Conservation (phyloP, 2,113 vertebrate genomes). For the Sterrhoptilus dennistouni region DNA sequence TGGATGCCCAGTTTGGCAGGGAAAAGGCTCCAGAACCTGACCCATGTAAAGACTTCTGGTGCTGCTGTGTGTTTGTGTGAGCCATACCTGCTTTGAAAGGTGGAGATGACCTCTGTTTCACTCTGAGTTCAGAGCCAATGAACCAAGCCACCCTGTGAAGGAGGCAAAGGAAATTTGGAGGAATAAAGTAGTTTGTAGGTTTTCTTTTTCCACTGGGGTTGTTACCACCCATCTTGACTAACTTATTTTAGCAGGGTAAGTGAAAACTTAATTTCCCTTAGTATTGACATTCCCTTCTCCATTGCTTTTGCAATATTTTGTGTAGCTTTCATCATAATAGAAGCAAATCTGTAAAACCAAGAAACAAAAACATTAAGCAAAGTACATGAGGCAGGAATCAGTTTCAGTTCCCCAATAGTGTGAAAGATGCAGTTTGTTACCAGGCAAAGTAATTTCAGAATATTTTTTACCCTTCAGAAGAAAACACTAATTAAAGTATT, state of each 20-base stretch:
- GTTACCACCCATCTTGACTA: neutral
- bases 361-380: neutral
- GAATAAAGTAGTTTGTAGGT: neutral
- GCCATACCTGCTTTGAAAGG: neutral
- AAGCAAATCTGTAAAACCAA: neutral
- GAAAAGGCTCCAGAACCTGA: neutral
- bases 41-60: neutral
- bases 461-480: neutral
- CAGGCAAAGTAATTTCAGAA: neutral
- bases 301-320: neutral
- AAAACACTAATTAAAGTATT: neutral
- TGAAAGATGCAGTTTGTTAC: neutral
- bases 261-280: neutral
- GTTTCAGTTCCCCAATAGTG: neutral
- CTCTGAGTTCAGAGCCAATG: neutral
- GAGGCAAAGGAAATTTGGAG: neutral
- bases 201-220: neutral
- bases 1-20: neutral
- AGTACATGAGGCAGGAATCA: neutral
- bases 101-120: neutral
- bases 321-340: neutral
- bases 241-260: neutral
- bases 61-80: accelerated
- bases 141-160: neutral
- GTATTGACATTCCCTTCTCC: neutral